Evolutionary conservation across 2,113 vertebrate species (phyloP), one percentile per base, ranked within the genome.

Genomic region (Hyaena hyaena): DNA sequence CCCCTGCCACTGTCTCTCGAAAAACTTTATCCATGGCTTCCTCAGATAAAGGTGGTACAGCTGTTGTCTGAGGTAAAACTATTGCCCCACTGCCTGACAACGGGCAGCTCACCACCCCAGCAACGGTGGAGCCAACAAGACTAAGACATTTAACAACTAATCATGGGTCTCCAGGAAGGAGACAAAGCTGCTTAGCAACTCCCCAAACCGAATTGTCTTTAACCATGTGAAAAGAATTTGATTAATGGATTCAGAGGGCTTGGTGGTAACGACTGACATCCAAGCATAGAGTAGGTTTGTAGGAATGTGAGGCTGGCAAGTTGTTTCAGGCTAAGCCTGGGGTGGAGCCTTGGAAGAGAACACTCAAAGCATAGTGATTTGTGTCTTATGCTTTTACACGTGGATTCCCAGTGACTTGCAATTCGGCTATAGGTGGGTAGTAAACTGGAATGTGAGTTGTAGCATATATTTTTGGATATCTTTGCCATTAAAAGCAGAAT

Each of bases 181-280:
- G 65, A 84, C 69, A 85, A 90, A 89, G 86, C 95, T 66, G 74
- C 92, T 58, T 94, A 96, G 79, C 86, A 93, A 90, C 97, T 89
- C 48, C 7, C 43, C 61, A 93, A 58, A 92, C 61, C 96, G 86
- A 92, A 71, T 2, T 26, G 82, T 53, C 2, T 89, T 35, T 71
- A 50, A 55, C 92, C 31, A 6, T 31, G 35, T 33, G 95, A 86
- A 91, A 92, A 95, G 77, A 83, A 96, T 94, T 81, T 97, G 82
- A 68, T 74, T 55, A 89, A 95, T 80, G 55, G 68, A 88, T 69
- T 85, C 53, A 15, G 73, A 97, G 91, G 76, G 48, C 88, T 48
- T 63, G 17, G 66, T 48, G 79, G 82, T 88, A 80, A 94, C 68
- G 61, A 35, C 6, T 90, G 91, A 94, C 93, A 92, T 90, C 15